Base-by-base conservation (phyloP, 1,140 invertebrate genomes). In the Halesus radiatus region DNA sequence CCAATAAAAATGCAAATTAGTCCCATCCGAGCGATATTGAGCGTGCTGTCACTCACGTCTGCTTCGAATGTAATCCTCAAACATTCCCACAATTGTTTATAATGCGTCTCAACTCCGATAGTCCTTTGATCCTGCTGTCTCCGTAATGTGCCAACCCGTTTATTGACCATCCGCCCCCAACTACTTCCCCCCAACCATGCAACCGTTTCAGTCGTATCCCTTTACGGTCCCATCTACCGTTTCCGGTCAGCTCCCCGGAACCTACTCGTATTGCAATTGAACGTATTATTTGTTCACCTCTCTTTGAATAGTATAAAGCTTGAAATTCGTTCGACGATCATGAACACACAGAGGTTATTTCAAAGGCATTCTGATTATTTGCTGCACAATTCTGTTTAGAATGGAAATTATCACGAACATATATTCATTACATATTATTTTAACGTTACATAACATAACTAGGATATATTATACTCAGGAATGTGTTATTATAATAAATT, bases 111-210 rank as follows among this genome's bases (percentile, higher is more conserved):
- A 66, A 66, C 26, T 66, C 29, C 29, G n/a, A 66, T 29, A 66
- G 32, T 66, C 62, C 62, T 66, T 66, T 29, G 62, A 66, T 66
- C 62, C 62, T 60, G 18, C 56, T 20, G 56, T 60, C 56, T 23
- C 37, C 62, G 62, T 66, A 66, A 66, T 66, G 62, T 66, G 62
- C 62, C 62, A 66, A 66, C 62, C 62, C 62, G 62, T 66, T 29
- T 66, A 66, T 66, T 66, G 62, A 66, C 62, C 26, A 66, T 66
- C 26, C 62, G 60, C 4, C 16, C 8, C 62, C 62, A n/a, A 13
- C 37, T 45, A 8, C 37, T 45, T 45, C 37, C 23, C 29, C 26
- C 62, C 62, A 15, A 7, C 16, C 62, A 29, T 16, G 62, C 62
- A 45, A 45, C 37, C 37, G 37, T 45, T 45, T 13, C 37, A 32